phyloP scores from a whole-genome alignment of 2,888 invertebrate genomes.

The Drosophila histrio region DNA sequence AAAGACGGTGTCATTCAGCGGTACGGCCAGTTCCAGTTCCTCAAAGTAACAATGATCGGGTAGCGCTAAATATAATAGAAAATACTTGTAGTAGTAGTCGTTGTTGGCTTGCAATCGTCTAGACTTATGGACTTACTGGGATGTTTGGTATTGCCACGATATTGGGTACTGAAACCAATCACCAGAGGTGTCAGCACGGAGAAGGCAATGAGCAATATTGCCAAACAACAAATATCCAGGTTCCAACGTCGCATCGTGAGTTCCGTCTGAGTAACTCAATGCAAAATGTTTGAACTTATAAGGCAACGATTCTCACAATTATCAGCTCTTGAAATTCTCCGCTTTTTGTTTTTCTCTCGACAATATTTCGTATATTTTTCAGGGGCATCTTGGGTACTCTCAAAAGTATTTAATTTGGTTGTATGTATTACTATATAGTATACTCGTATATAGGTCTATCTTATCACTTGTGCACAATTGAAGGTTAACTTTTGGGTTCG shows the following conservation, averaged over 20 bases:
- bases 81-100: too few species aligned
- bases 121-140: constrained; percentile 46
- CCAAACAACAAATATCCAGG: background rate
- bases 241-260: constrained; percentile 20
- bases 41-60: constrained; percentile 65
- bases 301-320: constrained; percentile 9
- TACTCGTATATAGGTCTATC: background rate
- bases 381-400: background rate
- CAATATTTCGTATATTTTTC: background rate
- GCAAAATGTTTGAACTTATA: constrained; percentile 1
- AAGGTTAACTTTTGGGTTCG: background rate
- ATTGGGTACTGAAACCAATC: constrained; percentile 57
- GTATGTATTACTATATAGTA: background rate
- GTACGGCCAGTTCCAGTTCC: constrained; percentile 65
- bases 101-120: background rate
- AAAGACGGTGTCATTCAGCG: constrained; percentile 51
- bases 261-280: constrained; percentile 6
- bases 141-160: constrained; percentile 68
- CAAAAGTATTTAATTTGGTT: background rate
- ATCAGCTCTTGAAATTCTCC: constrained; percentile 1
- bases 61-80: constrained; percentile 33
- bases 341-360: background rate
- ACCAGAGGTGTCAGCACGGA: background rate
- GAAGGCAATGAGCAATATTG: background rate
- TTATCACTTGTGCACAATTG: constrained; percentile 6